phyloP scores from a whole-genome alignment of 2,888 invertebrate species.

The Eurois occulta region DNA sequence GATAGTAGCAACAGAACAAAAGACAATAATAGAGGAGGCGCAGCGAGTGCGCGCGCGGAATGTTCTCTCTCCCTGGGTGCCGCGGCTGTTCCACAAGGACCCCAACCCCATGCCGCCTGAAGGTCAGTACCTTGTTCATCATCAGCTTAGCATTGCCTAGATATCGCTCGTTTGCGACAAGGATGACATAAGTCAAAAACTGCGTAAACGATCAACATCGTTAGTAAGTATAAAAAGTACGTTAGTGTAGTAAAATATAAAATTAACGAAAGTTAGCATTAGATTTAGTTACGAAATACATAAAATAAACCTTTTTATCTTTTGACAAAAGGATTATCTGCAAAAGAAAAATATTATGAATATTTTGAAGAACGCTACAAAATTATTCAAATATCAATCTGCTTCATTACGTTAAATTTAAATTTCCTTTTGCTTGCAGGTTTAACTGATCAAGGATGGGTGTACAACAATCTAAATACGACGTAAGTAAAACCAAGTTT shows the following conservation, averaged over 20 bases:
- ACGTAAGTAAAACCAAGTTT: conserved; percentile 67
- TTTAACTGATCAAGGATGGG: conserved; percentile 83
- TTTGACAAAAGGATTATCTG: too few species aligned
- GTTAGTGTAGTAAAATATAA: too few species aligned
- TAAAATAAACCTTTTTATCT: too few species aligned
- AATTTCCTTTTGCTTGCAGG: conserved; percentile 72
- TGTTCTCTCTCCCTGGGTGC: conserved; percentile 92
- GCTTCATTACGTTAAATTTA: too few species aligned
- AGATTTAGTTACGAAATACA: too few species aligned
- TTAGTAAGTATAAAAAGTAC: too few species aligned
- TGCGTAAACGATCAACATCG: too few species aligned
- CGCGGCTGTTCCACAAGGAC: conserved; percentile 92
- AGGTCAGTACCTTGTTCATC: conserved; percentile 67
- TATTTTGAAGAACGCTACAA: too few species aligned
- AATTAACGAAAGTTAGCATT: too few species aligned
- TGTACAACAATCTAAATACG: conserved; percentile 80
- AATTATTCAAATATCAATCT: not conserved
- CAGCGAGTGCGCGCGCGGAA: conserved; percentile 94
- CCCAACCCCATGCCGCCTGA: conserved; percentile 70
- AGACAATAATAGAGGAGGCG: conserved; percentile 96
- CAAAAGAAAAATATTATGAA: too few species aligned
- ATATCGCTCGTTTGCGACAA: too few species aligned
- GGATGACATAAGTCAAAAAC: too few species aligned
- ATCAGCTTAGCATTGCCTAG: not conserved
- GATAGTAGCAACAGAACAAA: conserved; percentile 97